Evolutionary conservation across 2,113 vertebrate species (phyloP).

Genomic region (Leucoraja erinaceus): DNA sequence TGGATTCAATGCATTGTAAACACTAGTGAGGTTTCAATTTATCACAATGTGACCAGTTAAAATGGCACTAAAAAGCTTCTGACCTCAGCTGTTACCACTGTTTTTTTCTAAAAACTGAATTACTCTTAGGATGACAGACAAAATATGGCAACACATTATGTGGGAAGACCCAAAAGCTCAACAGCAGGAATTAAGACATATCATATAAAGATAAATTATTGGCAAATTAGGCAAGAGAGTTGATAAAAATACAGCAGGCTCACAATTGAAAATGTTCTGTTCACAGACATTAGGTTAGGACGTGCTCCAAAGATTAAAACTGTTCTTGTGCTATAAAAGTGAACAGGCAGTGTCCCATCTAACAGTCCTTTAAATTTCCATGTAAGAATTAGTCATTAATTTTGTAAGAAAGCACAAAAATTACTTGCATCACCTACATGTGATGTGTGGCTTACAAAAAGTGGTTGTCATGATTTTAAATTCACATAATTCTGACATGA

Average conservation of each 20-base stretch:
- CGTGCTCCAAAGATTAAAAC: constrained; percentile 31
- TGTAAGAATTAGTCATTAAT: constrained; percentile 34
- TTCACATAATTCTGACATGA: constrained; percentile 19
- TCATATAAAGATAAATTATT: constrained; percentile 36
- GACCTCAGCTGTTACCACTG: constrained; percentile 1
- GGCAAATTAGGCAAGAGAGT: constrained; percentile 37
- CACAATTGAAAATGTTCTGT: constrained; percentile 18
- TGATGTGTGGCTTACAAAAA: constrained; percentile 25
- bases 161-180: constrained; percentile 15
- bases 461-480: constrained; percentile 35
- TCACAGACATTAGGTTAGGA: constrained; percentile 17
- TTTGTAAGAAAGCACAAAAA: constrained; percentile 35
- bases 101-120: constrained; percentile 23
- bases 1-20: constrained; percentile 39
- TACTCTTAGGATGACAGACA: constrained; percentile 27
- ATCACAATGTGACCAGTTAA: background rate
- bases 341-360: constrained; percentile 5
- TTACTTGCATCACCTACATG: background rate
- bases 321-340: constrained; percentile 37
- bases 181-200: constrained; percentile 39
- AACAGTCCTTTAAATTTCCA: constrained; percentile 32
- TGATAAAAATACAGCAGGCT: constrained; percentile 38
- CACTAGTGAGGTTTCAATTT: constrained; percentile 35
- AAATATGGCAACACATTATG: constrained; percentile 16
- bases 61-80: constrained; percentile 22